phyloP scores from a whole-genome alignment of 2,888 invertebrate species.

The Xylota sylvarum region DNA sequence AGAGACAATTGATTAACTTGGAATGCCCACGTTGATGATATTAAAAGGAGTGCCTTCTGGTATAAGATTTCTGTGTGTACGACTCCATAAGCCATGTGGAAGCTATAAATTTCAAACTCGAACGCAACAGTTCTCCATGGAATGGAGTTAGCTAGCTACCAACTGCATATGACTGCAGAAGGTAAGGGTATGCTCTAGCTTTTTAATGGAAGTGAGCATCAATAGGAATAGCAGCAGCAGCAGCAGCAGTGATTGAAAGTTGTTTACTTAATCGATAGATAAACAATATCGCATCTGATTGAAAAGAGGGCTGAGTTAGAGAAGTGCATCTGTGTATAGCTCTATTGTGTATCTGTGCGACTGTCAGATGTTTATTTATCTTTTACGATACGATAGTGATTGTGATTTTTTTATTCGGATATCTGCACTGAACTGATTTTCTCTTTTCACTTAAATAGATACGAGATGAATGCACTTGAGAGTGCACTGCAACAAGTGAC shows the following conservation, averaged over 20 bases:
- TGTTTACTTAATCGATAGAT: constrained; percentile 75
- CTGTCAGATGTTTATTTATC: constrained; percentile 50
- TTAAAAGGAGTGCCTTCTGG: constrained; percentile 53
- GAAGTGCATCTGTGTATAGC: constrained; percentile 27
- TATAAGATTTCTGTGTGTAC: constrained; percentile 13
- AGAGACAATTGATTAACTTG: constrained; percentile 67
- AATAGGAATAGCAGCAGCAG: too few species aligned
- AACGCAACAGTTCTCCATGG: constrained; percentile 48
- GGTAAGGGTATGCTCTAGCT: constrained; percentile 17
- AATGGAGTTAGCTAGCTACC: background rate
- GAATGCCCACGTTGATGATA: constrained; percentile 71
- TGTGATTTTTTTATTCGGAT: constrained; percentile 25
- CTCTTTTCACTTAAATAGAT: constrained; percentile 13
- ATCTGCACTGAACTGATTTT: constrained; percentile 29
- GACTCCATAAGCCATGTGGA: constrained; percentile 58
- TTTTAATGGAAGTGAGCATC: constrained; percentile 46
- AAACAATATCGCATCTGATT: constrained; percentile 73
- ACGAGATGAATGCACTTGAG: constrained; percentile 19
- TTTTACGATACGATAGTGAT: constrained; percentile 14
- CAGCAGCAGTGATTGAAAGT: constrained; percentile 68
- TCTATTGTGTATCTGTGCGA: constrained; percentile 10
- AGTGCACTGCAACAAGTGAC: constrained; percentile 55
- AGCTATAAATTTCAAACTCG: constrained; percentile 61
- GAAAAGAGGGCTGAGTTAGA: constrained; percentile 17
- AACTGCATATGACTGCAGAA: constrained; percentile 10